Conservation (phyloP, 2,888 invertebrate genomes). For the Girardia tigrina region DNA sequence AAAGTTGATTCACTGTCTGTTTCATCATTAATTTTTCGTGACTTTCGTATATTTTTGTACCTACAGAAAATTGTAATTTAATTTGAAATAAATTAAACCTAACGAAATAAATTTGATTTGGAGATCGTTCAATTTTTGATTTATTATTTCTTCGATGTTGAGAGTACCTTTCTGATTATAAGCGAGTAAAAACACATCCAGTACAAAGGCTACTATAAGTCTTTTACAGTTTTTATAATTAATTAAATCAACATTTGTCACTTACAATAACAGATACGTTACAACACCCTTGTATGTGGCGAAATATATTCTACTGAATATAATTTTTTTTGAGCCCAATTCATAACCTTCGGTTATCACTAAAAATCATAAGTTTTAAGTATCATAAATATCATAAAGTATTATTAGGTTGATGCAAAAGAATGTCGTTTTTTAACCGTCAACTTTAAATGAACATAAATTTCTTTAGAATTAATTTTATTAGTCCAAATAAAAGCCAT, state of each 20-base stretch:
- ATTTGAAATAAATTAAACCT: not conserved
- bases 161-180: not conserved
- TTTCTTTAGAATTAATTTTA: too few relatives aligned
- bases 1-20: not conserved
- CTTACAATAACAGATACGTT: constrained; percentile 7
- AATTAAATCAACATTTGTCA: not conserved
- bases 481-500: too few relatives aligned
- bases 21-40: not conserved
- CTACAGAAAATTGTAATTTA: not conserved
- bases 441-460: too few relatives aligned
- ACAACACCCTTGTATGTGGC: not conserved
- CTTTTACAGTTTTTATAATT: not conserved
- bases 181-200: constrained; percentile 10
- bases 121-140: not conserved
- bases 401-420: too few relatives aligned
- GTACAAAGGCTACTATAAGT: not conserved
- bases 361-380: not conserved
- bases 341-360: not conserved
- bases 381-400: too few relatives aligned
- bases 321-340: not conserved
- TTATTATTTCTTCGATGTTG: not conserved
- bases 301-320: not conserved
- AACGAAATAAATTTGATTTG: not conserved
- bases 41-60: not conserved
- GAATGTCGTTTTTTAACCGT: too few relatives aligned